These are phyloP conservation scores for Meloidogyne exigua DNA, from an alignment of 1,140 invertebrate species.

Conservation along the genomic window DNA sequence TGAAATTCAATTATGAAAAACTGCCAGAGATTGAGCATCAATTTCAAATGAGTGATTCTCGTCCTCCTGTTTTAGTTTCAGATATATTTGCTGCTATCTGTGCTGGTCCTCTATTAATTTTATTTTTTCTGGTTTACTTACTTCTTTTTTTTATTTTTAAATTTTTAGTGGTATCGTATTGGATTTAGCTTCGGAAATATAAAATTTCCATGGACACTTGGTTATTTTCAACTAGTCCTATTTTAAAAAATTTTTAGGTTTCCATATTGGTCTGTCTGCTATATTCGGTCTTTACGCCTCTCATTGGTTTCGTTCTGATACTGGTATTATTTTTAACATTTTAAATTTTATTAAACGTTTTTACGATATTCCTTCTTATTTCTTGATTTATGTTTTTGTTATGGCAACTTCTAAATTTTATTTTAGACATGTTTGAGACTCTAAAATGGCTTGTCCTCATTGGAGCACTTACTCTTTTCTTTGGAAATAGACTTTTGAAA, in stretches of 20 bases:
- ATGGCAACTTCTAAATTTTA: too few species aligned
- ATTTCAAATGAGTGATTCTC: constrained; percentile 85
- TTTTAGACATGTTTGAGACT: constrained; percentile 88
- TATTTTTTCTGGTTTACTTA: constrained; percentile 74
- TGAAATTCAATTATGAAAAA: constrained; percentile 40
- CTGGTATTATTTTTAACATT: background rate
- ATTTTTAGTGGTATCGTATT: constrained; percentile 77
- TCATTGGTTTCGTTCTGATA: constrained; percentile 81
- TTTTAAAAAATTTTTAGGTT: constrained; percentile 65
- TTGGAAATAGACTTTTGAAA: constrained; percentile 79
- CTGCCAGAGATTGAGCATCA: constrained; percentile 72
- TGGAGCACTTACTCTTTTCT: constrained; percentile 81
- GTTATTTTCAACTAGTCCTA: background rate
- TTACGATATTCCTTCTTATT: background rate
- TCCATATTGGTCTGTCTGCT: constrained; percentile 79
- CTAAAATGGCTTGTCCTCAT: constrained; percentile 81
- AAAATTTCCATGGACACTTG: constrained; percentile 75
- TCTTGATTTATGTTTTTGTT: too few species aligned
- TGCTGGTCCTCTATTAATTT: constrained; percentile 76
- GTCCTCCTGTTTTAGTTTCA: constrained; percentile 81
- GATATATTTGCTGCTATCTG: constrained; percentile 83
- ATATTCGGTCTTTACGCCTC: constrained; percentile 82
- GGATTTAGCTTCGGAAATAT: constrained; percentile 85
- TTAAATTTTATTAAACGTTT: background rate
- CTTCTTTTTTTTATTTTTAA: background rate